These are phyloP conservation scores for Cirrhinus molitorella DNA, from an alignment of 2,797 vertebrate species.

Conservation along the genomic window DNA sequence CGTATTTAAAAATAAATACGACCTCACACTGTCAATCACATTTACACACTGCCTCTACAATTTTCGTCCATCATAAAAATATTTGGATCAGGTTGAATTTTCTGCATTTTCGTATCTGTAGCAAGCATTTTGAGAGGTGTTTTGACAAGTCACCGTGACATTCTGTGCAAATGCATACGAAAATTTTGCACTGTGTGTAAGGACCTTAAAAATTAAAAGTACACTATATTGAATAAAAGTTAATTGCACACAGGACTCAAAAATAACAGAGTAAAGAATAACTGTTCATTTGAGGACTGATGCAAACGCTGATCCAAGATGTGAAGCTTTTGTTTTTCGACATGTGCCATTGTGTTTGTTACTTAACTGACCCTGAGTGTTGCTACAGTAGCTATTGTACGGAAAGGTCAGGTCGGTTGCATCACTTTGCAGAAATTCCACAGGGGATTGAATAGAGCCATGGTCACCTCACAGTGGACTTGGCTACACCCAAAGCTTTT, in stretches of 20 bases:
- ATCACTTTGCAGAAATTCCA: conserved; percentile 52
- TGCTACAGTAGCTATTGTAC: conserved; percentile 46
- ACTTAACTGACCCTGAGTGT: conserved; percentile 24
- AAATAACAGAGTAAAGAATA: background rate
- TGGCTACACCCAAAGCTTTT: conserved; percentile 21
- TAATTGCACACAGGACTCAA: background rate
- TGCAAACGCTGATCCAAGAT: background rate
- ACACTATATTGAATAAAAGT: too few relatives aligned
- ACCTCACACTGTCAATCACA: too few relatives aligned
- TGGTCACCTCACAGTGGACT: conserved; percentile 15
- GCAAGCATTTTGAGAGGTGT: too few relatives aligned
- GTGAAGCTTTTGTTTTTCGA: background rate
- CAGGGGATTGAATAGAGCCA: conserved; percentile 39
- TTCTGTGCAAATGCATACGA: too few relatives aligned
- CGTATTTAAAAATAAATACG: too few relatives aligned
- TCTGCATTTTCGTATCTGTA: too few relatives aligned
- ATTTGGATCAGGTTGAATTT: too few relatives aligned
- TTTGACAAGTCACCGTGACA: too few relatives aligned
- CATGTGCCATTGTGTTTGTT: conserved; percentile 24
- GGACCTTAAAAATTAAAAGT: too few relatives aligned
- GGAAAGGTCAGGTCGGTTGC: conserved; percentile 42
- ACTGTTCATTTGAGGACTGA: background rate
- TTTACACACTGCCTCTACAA: too few relatives aligned
- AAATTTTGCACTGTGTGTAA: too few relatives aligned
- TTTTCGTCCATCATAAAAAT: too few relatives aligned